Conservation (phyloP, 1,140 invertebrate species). For the Akabosia matsudoensis region DNA sequence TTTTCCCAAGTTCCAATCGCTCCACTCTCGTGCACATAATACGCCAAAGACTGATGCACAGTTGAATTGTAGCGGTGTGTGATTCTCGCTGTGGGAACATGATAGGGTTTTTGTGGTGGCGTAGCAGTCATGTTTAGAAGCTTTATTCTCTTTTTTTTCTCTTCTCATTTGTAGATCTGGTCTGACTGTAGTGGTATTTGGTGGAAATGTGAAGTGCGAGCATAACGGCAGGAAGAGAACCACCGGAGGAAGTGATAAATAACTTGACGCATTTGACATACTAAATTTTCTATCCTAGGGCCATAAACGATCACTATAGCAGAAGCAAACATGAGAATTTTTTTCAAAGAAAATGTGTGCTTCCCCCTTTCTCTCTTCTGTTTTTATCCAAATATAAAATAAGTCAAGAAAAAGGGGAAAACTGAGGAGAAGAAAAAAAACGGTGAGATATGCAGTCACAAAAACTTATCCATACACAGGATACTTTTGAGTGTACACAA, state of each 20-base stretch:
- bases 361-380: conserved; percentile 27
- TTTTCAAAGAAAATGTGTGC: conserved; percentile 37
- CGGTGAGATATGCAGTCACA: no score
- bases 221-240: conserved; percentile 19
- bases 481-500: not conserved
- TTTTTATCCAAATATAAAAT: not conserved
- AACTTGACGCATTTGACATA: conserved; percentile 25
- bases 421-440: not conserved
- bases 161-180: no score
- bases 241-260: conserved; percentile 23
- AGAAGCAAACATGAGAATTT: conserved; percentile 17
- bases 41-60: no score
- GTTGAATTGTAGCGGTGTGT: no score
- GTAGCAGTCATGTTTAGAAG: no score
- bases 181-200: no score
- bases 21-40: no score
- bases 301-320: conserved; percentile 10
- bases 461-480: not conserved
- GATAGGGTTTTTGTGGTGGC: no score
- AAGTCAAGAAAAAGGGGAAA: not conserved
- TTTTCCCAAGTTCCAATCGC: no score
- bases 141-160: no score
- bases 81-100: no score
- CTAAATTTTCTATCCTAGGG: conserved; percentile 20
- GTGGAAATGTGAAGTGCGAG: conserved; percentile 22